Evolutionary conservation across 2,797 vertebrate species (phyloP).

Genomic region (Crocidura indochinensis): DNA sequence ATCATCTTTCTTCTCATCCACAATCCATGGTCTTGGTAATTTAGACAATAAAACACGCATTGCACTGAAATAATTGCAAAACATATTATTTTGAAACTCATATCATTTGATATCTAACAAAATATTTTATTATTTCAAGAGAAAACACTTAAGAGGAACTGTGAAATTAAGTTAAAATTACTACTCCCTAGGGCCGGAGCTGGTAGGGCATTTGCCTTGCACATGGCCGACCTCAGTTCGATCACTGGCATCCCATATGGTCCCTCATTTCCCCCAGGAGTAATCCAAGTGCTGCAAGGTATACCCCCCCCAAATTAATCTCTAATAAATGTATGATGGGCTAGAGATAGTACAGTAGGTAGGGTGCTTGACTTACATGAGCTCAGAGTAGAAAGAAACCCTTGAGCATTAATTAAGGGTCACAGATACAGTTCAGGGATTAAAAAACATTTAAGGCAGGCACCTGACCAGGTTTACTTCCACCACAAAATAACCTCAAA

Average conservation of each 20-base stretch:
- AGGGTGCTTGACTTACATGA: too few relatives aligned
- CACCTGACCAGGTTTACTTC: too few relatives aligned
- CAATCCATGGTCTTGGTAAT: constrained; percentile 98
- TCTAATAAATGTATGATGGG: not conserved
- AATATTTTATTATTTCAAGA: constrained; percentile 53
- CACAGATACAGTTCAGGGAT: too few relatives aligned
- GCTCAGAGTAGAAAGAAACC: too few relatives aligned
- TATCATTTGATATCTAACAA: constrained; percentile 21
- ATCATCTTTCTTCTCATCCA: constrained; percentile 99
- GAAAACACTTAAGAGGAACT: constrained; percentile 62
- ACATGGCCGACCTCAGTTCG: too few relatives aligned
- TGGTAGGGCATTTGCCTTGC: too few relatives aligned
- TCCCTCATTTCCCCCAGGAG: too few relatives aligned
- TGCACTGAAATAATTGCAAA: constrained; percentile 91
- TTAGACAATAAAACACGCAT: constrained; percentile 99
- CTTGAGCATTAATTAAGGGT: too few relatives aligned
- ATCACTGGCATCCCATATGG: too few relatives aligned
- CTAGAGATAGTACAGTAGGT: not conserved
- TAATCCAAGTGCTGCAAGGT: too few relatives aligned
- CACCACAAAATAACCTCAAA: too few relatives aligned
- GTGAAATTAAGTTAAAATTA: constrained; percentile 52
- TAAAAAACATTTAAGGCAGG: too few relatives aligned
- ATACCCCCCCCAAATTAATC: not conserved
- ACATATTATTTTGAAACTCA: constrained; percentile 66
- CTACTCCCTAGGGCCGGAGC: not conserved